Conservation (phyloP, 1,140 invertebrate species). For the Leptoteleia sp. region DNA sequence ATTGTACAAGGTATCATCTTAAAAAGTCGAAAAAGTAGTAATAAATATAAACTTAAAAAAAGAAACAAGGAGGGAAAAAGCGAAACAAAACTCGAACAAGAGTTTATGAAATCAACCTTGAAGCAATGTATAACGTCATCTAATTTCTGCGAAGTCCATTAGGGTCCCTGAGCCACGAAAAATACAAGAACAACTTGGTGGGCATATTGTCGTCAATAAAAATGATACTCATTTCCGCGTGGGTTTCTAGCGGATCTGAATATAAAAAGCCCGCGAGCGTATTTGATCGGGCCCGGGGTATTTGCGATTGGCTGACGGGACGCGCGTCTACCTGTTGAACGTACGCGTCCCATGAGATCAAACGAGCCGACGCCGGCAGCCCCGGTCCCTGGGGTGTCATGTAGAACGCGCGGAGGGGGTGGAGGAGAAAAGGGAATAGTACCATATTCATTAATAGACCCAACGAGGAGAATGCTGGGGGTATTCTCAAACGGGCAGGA, state of each 20-base stretch:
- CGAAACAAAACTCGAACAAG: no score
- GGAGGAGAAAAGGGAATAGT: constrained; percentile 64
- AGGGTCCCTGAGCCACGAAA: no score
- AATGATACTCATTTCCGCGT: constrained; percentile 46
- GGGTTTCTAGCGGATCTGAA: constrained; percentile 68
- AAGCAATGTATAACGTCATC: no score
- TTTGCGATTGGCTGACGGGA: constrained; percentile 65
- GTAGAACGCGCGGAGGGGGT: constrained; percentile 63
- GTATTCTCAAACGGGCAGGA: constrained; percentile 66
- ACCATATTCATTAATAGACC: constrained; percentile 73
- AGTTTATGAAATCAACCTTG: no score
- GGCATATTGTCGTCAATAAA: constrained; percentile 45
- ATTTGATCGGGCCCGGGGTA: constrained; percentile 67
- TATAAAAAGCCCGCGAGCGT: constrained; percentile 71
- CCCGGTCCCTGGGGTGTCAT: constrained; percentile 75
- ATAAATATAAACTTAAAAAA: no score
- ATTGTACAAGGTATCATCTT: no score
- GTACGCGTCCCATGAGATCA: constrained; percentile 71
- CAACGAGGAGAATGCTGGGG: constrained; percentile 68
- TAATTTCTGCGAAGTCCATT: constrained; percentile 22
- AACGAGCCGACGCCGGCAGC: constrained; percentile 72
- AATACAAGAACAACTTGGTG: no score
- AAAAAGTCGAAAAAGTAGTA: no score
- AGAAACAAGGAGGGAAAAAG: no score
- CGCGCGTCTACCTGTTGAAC: constrained; percentile 71